A percentile compares a stretch with the other conserved stretches of the same genome.
These are phyloP conservation scores for Philantomba maxwellii DNA, from an alignment of 2,113 vertebrate species.

Conservation along the genomic window DNA sequence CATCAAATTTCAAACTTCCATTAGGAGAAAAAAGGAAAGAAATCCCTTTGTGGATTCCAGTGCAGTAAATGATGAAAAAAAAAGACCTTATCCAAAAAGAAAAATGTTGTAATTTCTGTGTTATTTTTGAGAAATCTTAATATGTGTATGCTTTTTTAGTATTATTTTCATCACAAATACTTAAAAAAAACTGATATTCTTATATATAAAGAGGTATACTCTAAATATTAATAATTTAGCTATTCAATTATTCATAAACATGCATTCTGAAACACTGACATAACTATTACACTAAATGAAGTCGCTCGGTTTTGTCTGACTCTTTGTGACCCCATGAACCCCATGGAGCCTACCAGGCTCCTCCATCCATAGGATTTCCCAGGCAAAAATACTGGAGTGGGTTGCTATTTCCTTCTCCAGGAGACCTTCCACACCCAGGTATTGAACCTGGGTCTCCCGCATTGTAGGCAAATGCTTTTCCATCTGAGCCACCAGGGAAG, in stretches of 20 bases:
- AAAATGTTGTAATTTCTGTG: neutral
- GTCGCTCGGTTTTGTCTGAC: neutral
- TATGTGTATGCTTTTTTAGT: neutral
- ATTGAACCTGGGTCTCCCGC: fast-evolving
- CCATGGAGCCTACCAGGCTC: neutral
- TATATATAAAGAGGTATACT: neutral
- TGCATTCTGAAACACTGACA: neutral
- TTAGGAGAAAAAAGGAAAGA: neutral
- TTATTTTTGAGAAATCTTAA: neutral
- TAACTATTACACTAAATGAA: neutral
- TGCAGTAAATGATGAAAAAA: neutral
- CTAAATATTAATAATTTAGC: neutral
- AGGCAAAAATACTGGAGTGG: neutral
- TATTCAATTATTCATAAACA: neutral
- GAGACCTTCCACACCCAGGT: neutral
- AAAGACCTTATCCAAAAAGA: neutral
- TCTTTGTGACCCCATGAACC: fast-evolving
- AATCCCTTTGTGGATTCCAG: neutral
- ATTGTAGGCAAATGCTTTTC: neutral
- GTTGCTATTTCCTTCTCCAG: neutral
- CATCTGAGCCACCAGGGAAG: neutral
- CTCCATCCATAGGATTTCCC: neutral
- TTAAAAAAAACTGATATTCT: neutral
- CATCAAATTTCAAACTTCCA: neutral
- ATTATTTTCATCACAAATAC: neutral